These are phyloP conservation scores for Cettia cetti DNA, from an alignment of 2,113 vertebrate species.

Conservation along the genomic window DNA sequence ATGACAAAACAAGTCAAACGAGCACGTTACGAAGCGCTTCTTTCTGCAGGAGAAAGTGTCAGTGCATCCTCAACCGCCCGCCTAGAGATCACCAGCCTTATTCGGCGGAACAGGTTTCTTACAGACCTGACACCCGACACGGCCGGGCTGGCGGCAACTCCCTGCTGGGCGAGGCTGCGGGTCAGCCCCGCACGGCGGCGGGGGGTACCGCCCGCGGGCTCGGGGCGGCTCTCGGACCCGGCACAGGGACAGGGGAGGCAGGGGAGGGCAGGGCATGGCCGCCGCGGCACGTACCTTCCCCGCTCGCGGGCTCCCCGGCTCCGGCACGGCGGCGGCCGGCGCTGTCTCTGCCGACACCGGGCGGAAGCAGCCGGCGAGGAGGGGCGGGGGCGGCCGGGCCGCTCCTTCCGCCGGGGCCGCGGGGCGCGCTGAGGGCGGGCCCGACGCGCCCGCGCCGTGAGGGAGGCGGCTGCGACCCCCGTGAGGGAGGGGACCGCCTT, in stretches of 20 bases:
- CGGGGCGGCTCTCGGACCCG: neutral
- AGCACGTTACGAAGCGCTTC: rapidly evolving
- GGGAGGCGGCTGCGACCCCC: rapidly evolving
- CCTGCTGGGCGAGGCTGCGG: neutral
- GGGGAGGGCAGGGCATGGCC: neutral
- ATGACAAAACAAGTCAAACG: neutral
- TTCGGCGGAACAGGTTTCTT: rapidly evolving
- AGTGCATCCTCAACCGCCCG: neutral
- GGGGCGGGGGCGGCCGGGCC: neutral
- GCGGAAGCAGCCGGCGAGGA: neutral
- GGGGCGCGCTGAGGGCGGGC: neutral
- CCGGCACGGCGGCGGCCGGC: neutral
- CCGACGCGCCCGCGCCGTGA: neutral
- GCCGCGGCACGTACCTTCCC: constrained; percentile 20
- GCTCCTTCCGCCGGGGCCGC: constrained; percentile 23
- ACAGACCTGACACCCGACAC: neutral
- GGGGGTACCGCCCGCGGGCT: rapidly evolving
- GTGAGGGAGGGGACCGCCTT: rapidly evolving
- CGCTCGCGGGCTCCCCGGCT: neutral
- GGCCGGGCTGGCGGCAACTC: neutral
- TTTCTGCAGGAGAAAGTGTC: neutral
- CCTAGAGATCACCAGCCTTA: rapidly evolving
- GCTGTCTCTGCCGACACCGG: neutral
- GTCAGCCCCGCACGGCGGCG: neutral
- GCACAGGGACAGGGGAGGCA: no score